phyloP scores from a whole-genome alignment of 2,888 invertebrate species.

The Osmoderma eremita region DNA sequence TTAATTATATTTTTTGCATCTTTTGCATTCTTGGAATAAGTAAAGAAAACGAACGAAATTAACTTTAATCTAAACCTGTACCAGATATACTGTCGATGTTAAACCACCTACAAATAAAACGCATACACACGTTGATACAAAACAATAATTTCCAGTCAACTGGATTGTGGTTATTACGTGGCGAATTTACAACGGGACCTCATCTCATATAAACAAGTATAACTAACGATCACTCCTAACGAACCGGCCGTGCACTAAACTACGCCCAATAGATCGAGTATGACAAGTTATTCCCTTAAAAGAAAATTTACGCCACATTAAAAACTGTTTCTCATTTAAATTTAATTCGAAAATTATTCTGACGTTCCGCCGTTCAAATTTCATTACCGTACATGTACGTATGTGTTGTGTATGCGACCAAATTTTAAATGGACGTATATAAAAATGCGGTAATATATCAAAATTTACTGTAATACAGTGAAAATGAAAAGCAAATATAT shows the following conservation, averaged over 20 bases:
- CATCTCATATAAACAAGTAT: constrained; percentile 14
- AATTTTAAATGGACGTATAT: not conserved
- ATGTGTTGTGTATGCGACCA: not conserved
- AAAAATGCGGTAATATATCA: not conserved
- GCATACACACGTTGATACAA: not conserved
- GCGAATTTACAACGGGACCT: constrained; percentile 10
- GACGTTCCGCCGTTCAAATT: constrained; percentile 6
- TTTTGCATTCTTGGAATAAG: too few relatives aligned
- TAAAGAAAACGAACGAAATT: not conserved
- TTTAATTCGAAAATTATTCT: constrained; percentile 12
- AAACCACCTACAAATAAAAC: constrained; percentile 10
- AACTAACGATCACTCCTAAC: constrained; percentile 26
- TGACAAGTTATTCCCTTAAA: constrained; percentile 27
- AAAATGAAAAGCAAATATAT: not conserved
- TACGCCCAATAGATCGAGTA: constrained; percentile 15
- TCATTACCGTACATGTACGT: constrained; percentile 18
- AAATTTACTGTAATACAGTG: not conserved
- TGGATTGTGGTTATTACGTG: constrained; percentile 19
- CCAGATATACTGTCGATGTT: too few relatives aligned
- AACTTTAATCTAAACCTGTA: too few relatives aligned
- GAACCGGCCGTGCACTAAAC: constrained; percentile 21
- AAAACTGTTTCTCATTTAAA: constrained; percentile 30
- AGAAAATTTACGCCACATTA: constrained; percentile 24
- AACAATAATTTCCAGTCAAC: constrained; percentile 24
- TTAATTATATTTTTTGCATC: too few relatives aligned